Evolutionary conservation across 64 coral and sea anemone genomes (phyloP).

Genomic region (Dendrophyllia cribrosa): DNA sequence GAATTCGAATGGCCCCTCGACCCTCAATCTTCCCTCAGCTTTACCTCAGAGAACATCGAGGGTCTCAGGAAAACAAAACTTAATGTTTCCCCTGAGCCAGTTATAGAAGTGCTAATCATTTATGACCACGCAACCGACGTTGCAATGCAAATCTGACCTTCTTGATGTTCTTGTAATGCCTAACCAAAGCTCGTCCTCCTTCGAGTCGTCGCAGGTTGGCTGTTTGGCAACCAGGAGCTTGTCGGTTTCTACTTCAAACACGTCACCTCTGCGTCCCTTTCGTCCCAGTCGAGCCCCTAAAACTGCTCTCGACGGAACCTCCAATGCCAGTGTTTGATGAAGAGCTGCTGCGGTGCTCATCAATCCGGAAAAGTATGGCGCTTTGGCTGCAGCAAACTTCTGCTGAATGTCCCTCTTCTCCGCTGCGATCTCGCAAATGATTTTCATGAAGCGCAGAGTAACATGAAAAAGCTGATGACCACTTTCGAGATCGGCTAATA

Average conservation of each 20-base stretch:
- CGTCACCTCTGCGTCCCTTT: slow-evolving; percentile 20
- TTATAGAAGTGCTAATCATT: no score
- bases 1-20: no score
- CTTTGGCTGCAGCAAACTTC: not conserved
- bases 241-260: not conserved
- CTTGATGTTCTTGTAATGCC: slow-evolving; percentile 3
- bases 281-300: not conserved
- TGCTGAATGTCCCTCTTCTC: slow-evolving; percentile 3
- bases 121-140: not conserved
- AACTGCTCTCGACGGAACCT: not conserved
- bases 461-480: slow-evolving; percentile 29
- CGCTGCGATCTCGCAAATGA: not conserved
- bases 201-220: not conserved
- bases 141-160: slow-evolving; percentile 32
- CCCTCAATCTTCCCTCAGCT: no score
- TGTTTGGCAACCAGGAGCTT: slow-evolving; percentile 29
- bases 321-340: not conserved
- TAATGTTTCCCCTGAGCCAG: no score
- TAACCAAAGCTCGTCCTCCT: not conserved
- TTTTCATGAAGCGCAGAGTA: slow-evolving; percentile 23
- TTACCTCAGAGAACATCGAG: slow-evolving; percentile 2
- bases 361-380: slow-evolving; percentile 41
- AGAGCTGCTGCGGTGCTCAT: slow-evolving; percentile 45
- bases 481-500: slow-evolving; percentile 5
- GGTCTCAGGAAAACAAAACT: no score